Base-by-base conservation (phyloP, 2,888 invertebrate genomes). In the Tribolium freemani region DNA sequence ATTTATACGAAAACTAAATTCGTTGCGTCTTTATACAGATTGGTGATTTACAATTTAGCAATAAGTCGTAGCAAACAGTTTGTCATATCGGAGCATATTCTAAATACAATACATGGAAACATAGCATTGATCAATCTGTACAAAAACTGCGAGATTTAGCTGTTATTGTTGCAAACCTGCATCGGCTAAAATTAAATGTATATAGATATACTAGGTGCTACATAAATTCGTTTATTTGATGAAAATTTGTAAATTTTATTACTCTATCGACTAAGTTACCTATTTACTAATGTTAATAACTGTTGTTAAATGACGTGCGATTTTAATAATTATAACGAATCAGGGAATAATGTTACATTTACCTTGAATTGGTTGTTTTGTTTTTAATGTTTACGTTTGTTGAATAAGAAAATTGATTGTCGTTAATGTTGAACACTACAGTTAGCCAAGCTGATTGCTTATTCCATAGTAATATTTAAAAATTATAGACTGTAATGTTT, bases 141-240 rank as follows among this genome's bases (percentile, higher is more conserved):
- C 61, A 63, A 63, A 56, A 69, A 63, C 54, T 51, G 20, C 16
- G 26, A 54, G 63, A 61, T 72, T 70, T 58, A 54, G 71, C 64
- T 72, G 68, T 72, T 72, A 72, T 71, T 71, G 67, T 71, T 74
- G 64, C 64, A 63, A 46, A 48, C 38, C 38, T 70, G 58, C 44
- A 76, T 77, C 66, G 63, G 63, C 61, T 70, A 70, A 70, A 69
- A 38, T 67, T 75, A 73, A 64, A 73, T 80, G 80, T 81, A 79
- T 74, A 81, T 80, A 80, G 78, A 74, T n/a, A 73, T 76, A 76
- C 79, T 77, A 80, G 81, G 80, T 79, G 81, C 80, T 81, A 79
- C 53, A 64, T 61, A 73, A 60, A 67, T 57, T 75, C 20, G 58
- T 57, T 73, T 75, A 72, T 71, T 69, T 70, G 58, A 58, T 73